phyloP scores from a whole-genome alignment of 1,140 invertebrate species.

The Conopomorpha cramerella region DNA sequence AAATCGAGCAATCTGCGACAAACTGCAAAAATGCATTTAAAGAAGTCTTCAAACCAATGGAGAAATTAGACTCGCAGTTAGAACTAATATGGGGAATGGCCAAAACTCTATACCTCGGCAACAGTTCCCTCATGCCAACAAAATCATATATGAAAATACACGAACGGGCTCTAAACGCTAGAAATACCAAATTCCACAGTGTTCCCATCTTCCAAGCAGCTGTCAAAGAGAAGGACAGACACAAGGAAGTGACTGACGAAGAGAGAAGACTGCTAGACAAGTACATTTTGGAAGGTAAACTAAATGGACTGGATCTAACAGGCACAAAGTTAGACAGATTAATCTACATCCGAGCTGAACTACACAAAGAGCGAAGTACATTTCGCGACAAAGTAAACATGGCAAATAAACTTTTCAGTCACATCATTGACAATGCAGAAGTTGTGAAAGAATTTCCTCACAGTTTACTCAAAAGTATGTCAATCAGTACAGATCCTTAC shows the following conservation, averaged over 20 bases:
- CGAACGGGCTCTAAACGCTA: constrained; percentile 69
- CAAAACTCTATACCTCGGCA: constrained; percentile 81
- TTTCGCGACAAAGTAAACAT: constrained; percentile 69
- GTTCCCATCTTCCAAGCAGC: constrained; percentile 70
- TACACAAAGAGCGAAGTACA: constrained; percentile 60
- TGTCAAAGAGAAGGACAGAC: constrained; percentile 63
- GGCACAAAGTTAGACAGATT: constrained; percentile 52
- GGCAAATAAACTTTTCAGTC: constrained; percentile 67
- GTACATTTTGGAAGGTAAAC: constrained; percentile 77
- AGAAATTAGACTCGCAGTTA: constrained; percentile 71
- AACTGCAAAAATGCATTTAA: constrained; percentile 68
- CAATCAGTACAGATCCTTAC: constrained; percentile 65
- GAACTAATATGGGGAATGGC: constrained; percentile 86
- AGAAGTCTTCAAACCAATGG: constrained; percentile 78
- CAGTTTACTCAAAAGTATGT: constrained; percentile 69
- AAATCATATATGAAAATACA: constrained; percentile 77
- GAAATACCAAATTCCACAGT: constrained; percentile 70
- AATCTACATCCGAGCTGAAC: constrained; percentile 40
- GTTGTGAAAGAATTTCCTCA: constrained; percentile 76
- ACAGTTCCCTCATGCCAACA: constrained; percentile 77
- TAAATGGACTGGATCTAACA: constrained; percentile 73
- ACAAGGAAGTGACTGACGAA: constrained; percentile 66
- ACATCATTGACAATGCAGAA: constrained; percentile 68
- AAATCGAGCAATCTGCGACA: constrained; percentile 63
- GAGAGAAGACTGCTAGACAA: constrained; percentile 76